Evolutionary conservation across 2,888 invertebrate species (phyloP).

Genomic region (Ephialtes manifestator): DNA sequence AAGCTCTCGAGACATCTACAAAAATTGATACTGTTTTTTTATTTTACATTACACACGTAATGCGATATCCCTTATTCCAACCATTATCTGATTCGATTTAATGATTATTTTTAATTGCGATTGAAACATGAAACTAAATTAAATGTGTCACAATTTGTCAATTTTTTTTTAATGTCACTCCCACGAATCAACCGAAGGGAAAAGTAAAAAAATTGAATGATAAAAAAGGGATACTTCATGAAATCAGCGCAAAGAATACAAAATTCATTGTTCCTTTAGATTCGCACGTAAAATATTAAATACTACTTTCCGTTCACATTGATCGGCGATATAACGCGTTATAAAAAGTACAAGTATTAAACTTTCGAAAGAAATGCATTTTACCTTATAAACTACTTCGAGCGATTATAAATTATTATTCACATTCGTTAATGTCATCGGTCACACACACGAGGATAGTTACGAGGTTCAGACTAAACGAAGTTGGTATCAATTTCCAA

Average conservation of each 20-base stretch:
- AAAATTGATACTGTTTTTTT: conserved; percentile 34
- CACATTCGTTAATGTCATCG: conserved; percentile 69
- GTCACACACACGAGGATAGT: conserved; percentile 55
- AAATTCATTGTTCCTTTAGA: conserved; percentile 38
- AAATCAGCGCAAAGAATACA: conserved; percentile 43
- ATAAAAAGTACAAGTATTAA: conserved; percentile 78
- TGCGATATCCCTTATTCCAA: conserved; percentile 12
- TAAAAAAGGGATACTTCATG: conserved; percentile 28
- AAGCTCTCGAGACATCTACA: conserved; percentile 43
- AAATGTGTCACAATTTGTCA: neutral
- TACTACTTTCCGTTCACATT: conserved; percentile 59
- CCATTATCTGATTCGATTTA: conserved; percentile 35
- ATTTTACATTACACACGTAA: conserved; percentile 27
- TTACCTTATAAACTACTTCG: conserved; percentile 72
- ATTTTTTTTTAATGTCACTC: conserved; percentile 26
- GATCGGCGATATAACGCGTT: conserved; percentile 69
- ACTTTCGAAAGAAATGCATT: conserved; percentile 77
- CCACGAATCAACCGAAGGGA: conserved; percentile 39
- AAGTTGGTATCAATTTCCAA: conserved; percentile 44
- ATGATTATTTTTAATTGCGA: conserved; percentile 27
- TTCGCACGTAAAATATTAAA: conserved; percentile 55
- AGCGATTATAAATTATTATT: conserved; percentile 70
- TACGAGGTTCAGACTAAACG: conserved; percentile 55
- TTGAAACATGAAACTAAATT: conserved; percentile 17
- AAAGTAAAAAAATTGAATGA: conserved; percentile 43